A percentile compares a stretch with the other conserved stretches of the same genome.
phyloP scores from a whole-genome alignment of 2,113 vertebrate genomes.

The Rattus rattus region DNA sequence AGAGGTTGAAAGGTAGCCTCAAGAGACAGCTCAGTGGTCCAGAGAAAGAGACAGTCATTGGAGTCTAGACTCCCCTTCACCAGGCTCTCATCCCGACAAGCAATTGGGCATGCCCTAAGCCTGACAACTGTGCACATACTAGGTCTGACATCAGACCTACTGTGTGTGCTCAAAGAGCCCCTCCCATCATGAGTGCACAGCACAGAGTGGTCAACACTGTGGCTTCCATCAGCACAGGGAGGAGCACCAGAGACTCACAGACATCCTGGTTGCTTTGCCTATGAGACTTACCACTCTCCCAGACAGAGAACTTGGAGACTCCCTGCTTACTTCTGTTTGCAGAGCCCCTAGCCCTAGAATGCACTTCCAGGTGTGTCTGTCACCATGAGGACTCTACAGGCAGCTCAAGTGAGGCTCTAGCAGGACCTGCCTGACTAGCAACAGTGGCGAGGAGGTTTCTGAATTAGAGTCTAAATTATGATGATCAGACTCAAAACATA shows the following conservation, averaged over 20 bases:
- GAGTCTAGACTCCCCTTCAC: rapidly evolving
- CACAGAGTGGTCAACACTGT: not conserved
- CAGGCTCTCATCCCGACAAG: not conserved
- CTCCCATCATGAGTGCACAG: rapidly evolving
- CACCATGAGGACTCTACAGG: not conserved
- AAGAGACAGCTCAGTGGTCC: not conserved
- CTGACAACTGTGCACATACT: rapidly evolving
- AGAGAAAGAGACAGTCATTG: rapidly evolving
- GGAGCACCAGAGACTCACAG: not conserved
- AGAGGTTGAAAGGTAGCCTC: not conserved
- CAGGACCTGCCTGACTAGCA: not conserved
- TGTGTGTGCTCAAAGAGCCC: rapidly evolving
- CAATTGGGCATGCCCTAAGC: rapidly evolving
- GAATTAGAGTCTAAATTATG: not conserved
- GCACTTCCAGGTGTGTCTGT: not conserved
- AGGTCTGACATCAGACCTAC: not conserved
- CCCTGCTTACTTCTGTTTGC: not conserved
- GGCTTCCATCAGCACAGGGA: not conserved
- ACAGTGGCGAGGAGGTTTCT: not conserved
- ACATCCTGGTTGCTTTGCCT: not conserved
- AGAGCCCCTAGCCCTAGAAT: not conserved
- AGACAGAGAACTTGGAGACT: not conserved
- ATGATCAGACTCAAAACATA: not conserved
- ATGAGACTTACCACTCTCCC: not conserved
- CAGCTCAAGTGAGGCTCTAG: not conserved